phyloP scores from a whole-genome alignment of 2,113 vertebrate genomes.

The Salminus brasiliensis region DNA sequence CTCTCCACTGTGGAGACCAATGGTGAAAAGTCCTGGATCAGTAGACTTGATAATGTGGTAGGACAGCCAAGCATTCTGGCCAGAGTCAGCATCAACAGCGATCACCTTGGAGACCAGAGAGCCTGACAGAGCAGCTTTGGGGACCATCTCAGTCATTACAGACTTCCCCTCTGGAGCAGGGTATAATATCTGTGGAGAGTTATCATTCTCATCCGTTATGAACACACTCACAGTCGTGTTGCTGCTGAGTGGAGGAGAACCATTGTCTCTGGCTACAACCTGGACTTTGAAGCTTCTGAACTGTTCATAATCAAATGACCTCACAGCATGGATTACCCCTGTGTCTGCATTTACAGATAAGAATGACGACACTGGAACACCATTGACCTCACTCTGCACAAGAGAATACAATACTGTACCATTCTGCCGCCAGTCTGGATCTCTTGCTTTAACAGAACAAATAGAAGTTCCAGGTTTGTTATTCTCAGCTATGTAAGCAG shows the following conservation, averaged over 20 bases:
- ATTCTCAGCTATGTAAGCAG: constrained; percentile 66
- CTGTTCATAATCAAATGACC: constrained; percentile 73
- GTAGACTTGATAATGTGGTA: constrained; percentile 58
- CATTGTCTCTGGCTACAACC: constrained; percentile 64
- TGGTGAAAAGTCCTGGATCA: constrained; percentile 45
- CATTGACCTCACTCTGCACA: constrained; percentile 44
- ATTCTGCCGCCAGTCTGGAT: constrained; percentile 67
- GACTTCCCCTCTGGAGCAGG: constrained; percentile 55
- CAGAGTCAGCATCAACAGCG: constrained; percentile 56
- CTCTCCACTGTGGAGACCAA: constrained; percentile 52
- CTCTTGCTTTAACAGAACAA: constrained; percentile 60
- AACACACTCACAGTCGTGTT: constrained; percentile 63
- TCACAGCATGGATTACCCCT: constrained; percentile 66
- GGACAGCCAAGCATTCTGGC: constrained; percentile 57
- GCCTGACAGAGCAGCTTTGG: constrained; percentile 60
- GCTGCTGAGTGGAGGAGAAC: constrained; percentile 65
- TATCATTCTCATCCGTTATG: constrained; percentile 68
- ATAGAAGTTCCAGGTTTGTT: constrained; percentile 67
- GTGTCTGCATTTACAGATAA: constrained; percentile 71
- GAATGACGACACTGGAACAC: constrained; percentile 64
- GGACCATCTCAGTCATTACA: constrained; percentile 66
- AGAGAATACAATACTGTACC: constrained; percentile 66
- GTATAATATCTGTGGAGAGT: constrained; percentile 64
- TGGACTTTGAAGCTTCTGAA: constrained; percentile 58
- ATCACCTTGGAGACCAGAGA: constrained; percentile 72